phyloP scores from a whole-genome alignment of 2,797 vertebrate species.

The Sebastes jordani region DNA sequence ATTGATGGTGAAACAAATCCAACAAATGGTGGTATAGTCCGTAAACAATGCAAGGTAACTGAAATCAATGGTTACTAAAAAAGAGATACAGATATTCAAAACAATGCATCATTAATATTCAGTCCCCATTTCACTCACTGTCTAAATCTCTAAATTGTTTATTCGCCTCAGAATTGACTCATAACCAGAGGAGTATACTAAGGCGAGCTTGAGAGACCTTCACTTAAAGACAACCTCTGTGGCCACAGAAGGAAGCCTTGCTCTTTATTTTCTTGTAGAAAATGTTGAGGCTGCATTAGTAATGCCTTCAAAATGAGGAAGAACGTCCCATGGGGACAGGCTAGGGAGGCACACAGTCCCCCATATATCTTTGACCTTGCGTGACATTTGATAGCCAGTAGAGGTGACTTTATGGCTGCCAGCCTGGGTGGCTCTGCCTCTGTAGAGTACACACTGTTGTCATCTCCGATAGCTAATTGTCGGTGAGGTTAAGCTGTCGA shows the following conservation, averaged over 20 bases:
- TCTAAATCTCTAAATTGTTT: neutral
- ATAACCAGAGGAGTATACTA: neutral
- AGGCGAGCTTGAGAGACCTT: neutral
- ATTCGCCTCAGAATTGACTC: neutral
- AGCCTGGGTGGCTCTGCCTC: neutral
- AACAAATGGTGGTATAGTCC: neutral
- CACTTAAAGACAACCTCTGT: neutral
- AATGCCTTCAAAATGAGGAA: constrained; percentile 22
- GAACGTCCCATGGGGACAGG: neutral
- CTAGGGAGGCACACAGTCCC: neutral
- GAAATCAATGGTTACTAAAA: neutral
- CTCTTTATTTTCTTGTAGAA: neutral
- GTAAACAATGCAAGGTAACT: constrained; percentile 1
- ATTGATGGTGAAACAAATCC: constrained; percentile 2
- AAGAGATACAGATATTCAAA: neutral
- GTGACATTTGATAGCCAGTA: constrained; percentile 56
- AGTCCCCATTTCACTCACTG: neutral
- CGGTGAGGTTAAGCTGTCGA: constrained; percentile 38
- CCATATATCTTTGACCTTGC: constrained; percentile 54
- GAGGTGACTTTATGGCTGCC: constrained; percentile 50
- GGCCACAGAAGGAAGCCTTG: neutral
- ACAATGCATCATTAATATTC: neutral
- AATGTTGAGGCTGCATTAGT: constrained; percentile 24
- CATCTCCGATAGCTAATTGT: constrained; percentile 23
- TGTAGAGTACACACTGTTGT: constrained; percentile 16